Conservation (phyloP, 2,797 vertebrate genomes). For the Remorina albescens region DNA sequence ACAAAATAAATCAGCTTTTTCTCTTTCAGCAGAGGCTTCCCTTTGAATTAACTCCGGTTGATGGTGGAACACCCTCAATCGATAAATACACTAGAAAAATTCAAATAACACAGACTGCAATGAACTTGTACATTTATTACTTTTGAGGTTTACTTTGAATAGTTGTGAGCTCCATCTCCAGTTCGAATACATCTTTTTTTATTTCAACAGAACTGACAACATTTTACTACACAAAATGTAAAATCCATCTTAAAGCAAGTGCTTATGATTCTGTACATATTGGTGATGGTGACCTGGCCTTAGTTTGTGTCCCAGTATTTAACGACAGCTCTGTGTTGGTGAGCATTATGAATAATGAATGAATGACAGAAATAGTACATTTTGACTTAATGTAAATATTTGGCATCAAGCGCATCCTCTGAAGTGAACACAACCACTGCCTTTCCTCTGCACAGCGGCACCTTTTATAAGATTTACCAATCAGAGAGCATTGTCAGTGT, state of each 20-base stretch:
- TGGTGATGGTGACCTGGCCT: too few species aligned
- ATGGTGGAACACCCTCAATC: not conserved
- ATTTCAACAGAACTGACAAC: not conserved
- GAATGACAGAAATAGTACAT: not conserved
- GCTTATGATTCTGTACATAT: not conserved
- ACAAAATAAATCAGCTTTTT: slow-evolving; percentile 58
- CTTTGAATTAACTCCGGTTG: slow-evolving; percentile 8
- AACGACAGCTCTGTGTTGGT: too few species aligned
- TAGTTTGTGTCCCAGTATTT: not conserved
- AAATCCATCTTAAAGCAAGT: not conserved
- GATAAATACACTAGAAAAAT: not conserved
- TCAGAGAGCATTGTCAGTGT: slow-evolving; percentile 32
- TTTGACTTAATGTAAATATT: too few species aligned
- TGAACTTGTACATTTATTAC: too few species aligned
- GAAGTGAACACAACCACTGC: slow-evolving; percentile 2
- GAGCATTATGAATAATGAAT: too few species aligned
- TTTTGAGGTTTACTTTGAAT: not conserved
- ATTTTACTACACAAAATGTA: not conserved
- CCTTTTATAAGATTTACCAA: slow-evolving; percentile 50
- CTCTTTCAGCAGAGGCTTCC: slow-evolving; percentile 15
- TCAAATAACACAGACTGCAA: not conserved
- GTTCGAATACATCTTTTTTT: not conserved
- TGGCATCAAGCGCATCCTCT: too few species aligned
- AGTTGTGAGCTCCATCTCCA: not conserved
- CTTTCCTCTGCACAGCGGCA: not conserved